Evolutionary conservation across 2,888 invertebrate species (phyloP).

Genomic region (Tillus elongatus): DNA sequence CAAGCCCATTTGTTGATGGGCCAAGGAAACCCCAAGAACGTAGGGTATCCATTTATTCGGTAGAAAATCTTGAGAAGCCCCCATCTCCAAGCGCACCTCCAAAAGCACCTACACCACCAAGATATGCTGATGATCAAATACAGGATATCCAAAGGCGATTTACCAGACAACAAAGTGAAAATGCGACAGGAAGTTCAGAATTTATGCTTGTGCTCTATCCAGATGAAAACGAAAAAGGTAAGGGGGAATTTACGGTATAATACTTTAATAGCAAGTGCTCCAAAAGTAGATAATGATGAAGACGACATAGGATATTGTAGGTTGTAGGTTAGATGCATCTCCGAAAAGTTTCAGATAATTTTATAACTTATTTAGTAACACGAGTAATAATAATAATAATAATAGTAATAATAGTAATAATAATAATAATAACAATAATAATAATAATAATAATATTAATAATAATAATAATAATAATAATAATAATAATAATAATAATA

Average conservation of each 20-base stretch:
- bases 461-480: too few species aligned
- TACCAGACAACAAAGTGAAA: neutral
- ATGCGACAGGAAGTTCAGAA: constrained; percentile 59
- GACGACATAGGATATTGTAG: too few species aligned
- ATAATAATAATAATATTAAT: too few species aligned
- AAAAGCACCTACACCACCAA: neutral
- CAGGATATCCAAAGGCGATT: neutral
- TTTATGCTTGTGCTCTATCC: constrained; percentile 65
- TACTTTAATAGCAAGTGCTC: too few species aligned
- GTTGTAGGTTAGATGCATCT: neutral
- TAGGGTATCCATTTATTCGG: neutral
- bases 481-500: too few species aligned
- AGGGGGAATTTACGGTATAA: too few species aligned
- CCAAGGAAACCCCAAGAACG: neutral
- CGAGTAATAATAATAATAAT: too few species aligned
- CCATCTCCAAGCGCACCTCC: neutral
- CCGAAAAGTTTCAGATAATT: neutral
- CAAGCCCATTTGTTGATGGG: neutral
- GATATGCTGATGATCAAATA: constrained; percentile 5
- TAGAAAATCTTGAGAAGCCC: neutral
- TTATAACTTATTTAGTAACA: too few species aligned
- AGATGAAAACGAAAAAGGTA: constrained; percentile 35
- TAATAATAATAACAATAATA: too few species aligned
- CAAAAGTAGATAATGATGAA: too few species aligned
- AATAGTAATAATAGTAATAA: too few species aligned